Base-by-base conservation (phyloP, 2,888 invertebrate genomes). In the Fragum whitleyi region DNA sequence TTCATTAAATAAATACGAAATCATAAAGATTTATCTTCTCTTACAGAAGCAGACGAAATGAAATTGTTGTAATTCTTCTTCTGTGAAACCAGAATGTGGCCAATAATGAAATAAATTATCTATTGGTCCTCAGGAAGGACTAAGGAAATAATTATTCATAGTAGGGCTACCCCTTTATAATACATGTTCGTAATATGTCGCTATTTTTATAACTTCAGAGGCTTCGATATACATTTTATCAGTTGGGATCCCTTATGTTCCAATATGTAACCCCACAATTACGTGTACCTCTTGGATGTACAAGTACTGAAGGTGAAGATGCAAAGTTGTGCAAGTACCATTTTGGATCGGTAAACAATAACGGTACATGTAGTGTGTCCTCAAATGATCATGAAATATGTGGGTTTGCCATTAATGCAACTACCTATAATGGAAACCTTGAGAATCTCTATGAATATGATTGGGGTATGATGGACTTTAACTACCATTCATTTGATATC, bases 371-470 rank as follows among this genome's bases (percentile, higher is more conserved):
- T 36, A 5, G 14, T 7, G 0, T 21, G 19, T 62, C 62, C 6
- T n/a, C 62, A 62, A 62, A 62, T 62, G 19, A 6, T 1, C 32
- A 62, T 36, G 62, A 62, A 28, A 19, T 62, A 14, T 62, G 62
- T 32, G 62, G 62, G 36, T 14, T 29, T 19, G 32, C 32, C 19
- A 19, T 62, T 3, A 62, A 62, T 19, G 62, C 62, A 32, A 62
- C 62, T 11, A 32, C 62, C 6, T 62, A n/a, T n/a, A 5, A 62
- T 32, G 62, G 62, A 11, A 62, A n/a, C 28, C 9, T 1, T n/a
- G 36, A 62, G n/a, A 32, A 36, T n/a, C n/a, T 62, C 2, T 62
- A 1, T 16, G 32, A 62, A 3, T 16, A 3, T 6, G 1, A 32
- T 9, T 62, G 16, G n/a, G 62, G 14, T 9, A 32, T 36, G 47